Conservation (phyloP, 2,888 invertebrate species). For the Eueremaeus valkanovi region DNA sequence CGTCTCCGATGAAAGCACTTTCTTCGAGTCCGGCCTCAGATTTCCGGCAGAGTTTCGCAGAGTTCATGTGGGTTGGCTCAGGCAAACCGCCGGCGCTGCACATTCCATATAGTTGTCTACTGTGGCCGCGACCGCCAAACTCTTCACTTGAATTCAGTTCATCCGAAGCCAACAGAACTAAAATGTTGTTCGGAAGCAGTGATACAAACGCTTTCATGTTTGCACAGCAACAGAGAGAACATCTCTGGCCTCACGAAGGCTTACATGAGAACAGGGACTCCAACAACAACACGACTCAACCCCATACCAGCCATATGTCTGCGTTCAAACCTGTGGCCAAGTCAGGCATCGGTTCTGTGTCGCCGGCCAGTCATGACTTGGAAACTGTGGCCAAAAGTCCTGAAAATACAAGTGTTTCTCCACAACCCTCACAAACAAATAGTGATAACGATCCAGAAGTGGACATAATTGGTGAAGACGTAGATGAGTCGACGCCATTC, state of each 20-base stretch:
- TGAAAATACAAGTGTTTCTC: slow-evolving; percentile 18
- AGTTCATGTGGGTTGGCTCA: slow-evolving; percentile 48
- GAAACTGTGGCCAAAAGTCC: slow-evolving; percentile 17
- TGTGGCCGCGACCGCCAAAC: slow-evolving; percentile 46
- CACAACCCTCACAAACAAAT: slow-evolving; percentile 16
- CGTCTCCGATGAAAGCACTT: slow-evolving; percentile 13
- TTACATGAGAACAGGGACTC: slow-evolving; percentile 22
- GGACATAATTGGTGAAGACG: slow-evolving; percentile 29
- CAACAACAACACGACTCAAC: slow-evolving; percentile 1
- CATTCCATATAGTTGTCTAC: slow-evolving; percentile 46
- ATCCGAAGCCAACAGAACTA: slow-evolving; percentile 4
- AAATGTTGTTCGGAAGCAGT: slow-evolving; percentile 8
- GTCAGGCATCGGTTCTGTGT: not conserved
- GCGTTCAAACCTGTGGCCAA: slow-evolving; percentile 33
- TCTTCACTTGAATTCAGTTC: slow-evolving; percentile 36
- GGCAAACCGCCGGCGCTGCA: slow-evolving; percentile 44
- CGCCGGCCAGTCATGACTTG: not conserved
- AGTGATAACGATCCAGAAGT: slow-evolving; percentile 35
- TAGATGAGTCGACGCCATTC: not conserved
- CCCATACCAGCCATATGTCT: slow-evolving; percentile 16
- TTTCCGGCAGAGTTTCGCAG: slow-evolving; percentile 46
- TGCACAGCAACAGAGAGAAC: slow-evolving; percentile 9
- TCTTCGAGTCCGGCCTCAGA: slow-evolving; percentile 20
- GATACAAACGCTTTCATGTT: slow-evolving; percentile 19
- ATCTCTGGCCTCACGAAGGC: slow-evolving; percentile 22